Conservation (phyloP, 2,113 vertebrate genomes). For the Periophthalmus modestus region DNA sequence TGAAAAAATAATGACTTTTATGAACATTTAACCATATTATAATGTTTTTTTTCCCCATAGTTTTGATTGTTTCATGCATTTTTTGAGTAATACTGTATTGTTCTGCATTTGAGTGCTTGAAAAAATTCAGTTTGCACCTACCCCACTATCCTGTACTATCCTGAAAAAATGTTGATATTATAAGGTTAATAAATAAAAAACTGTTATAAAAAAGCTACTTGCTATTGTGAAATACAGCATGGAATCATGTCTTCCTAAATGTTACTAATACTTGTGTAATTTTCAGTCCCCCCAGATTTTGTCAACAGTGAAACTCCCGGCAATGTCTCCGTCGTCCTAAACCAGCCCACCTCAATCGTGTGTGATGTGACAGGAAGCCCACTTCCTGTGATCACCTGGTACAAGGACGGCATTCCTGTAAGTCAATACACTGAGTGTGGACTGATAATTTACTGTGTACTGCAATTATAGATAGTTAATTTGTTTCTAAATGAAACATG, state of each 20-base stretch:
- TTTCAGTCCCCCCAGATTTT: constrained; percentile 89
- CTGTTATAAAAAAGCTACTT: background rate
- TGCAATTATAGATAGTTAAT: background rate
- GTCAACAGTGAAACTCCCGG: constrained; percentile 77
- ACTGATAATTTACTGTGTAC: background rate
- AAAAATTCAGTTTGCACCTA: too few relatives aligned
- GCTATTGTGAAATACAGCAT: background rate
- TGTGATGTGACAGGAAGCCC: constrained; percentile 92
- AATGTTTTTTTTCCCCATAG: too few relatives aligned
- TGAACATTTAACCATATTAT: too few relatives aligned
- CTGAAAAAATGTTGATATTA: background rate
- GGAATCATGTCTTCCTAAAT: background rate
- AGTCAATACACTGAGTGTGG: constrained; percentile 25
- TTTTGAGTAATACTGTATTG: too few relatives aligned
- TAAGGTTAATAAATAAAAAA: too few relatives aligned
- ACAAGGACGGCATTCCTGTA: constrained; percentile 87
- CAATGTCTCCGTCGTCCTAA: constrained; percentile 84
- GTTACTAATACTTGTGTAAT: background rate
- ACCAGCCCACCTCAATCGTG: constrained; percentile 81
- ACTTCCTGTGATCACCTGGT: constrained; percentile 87
- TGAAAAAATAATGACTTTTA: too few relatives aligned
- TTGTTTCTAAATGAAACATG: too few relatives aligned
- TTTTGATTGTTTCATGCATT: too few relatives aligned
- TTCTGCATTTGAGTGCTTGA: too few relatives aligned
- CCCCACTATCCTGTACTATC: too few relatives aligned